Evolutionary conservation across 2,797 vertebrate genomes (phyloP), one percentile per base, ranked within the genome.

Genomic region (Novumbra hubbsi): DNA sequence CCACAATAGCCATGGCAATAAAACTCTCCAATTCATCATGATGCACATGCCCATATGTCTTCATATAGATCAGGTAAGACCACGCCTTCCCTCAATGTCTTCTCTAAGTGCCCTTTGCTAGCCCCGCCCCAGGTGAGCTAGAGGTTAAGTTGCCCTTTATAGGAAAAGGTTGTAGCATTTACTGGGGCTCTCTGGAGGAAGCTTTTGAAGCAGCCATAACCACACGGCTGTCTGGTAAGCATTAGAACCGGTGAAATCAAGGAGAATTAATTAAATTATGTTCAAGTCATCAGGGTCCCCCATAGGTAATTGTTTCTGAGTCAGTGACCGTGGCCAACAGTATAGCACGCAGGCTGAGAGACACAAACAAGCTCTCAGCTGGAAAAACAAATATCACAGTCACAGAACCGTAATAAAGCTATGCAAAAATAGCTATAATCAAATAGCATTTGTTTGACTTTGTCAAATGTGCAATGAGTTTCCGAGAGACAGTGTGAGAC

Each of bases 191-290:
- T 65, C 63, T 65, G 11, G 16, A 63, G 27, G 60, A 3, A 38
- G 50, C 68, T 76, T 17, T 68, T 70, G 2, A 15, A 69, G 50
- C 52, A 62, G 34, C 24, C 60, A 38, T 7, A 30, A 19, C 52
- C 55, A 19, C 62, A 52, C 70, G 9, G 16, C 52, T 60, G 85
- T 82, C 73, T 80, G 87, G 80, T 89, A 81, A 88, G 88, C 89
- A 73, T 92, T 93, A 92, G 90, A 91, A 88, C 87, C 88, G 90
- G 88, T 88, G 91, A 92, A 94, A 91, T 93, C 90, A 90, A 89
- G 88, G 85, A 88, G 80, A 91, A 93, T 91, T 92, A 93, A 92
- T 92, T 91, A 84, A 92, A 93, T 93, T 91, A 92, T 91, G 88
- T 90, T 92, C 84, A 90, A 93, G 91, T 91, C 90, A 91, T 91